phyloP scores from a whole-genome alignment of 37 sponge, comb jelly and placozoan genomes.

The Dysidea cf. avara region DNA sequence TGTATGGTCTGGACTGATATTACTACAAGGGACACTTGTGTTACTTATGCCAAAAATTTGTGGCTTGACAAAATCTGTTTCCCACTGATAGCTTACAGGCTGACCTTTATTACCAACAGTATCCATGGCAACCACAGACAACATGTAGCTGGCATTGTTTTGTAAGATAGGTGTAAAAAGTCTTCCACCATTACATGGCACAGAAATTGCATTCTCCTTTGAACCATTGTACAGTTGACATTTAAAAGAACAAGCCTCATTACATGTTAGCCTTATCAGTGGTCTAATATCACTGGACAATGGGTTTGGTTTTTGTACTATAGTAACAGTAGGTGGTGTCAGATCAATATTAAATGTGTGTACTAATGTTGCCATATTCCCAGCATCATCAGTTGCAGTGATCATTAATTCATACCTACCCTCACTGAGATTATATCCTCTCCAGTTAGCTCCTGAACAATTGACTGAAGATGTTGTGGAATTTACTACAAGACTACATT shows the following conservation, averaged over 20 bases:
- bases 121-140: slow-evolving; percentile 34
- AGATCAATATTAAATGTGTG: no score
- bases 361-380: no score
- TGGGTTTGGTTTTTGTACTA: no score
- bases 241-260: slow-evolving; percentile 7
- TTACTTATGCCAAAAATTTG: slow-evolving; percentile 3
- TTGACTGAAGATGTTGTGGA: no score
- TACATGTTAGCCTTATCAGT: slow-evolving; percentile 9
- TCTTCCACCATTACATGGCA: background rate
- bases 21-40: slow-evolving; percentile 14
- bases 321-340: no score
- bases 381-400: no score
- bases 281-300: no score
- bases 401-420: no score
- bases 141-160: background rate
- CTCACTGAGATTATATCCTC: no score
- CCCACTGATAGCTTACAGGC: background rate
- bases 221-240: background rate
- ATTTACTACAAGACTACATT: no score
- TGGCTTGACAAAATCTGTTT: no score
- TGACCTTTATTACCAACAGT: slow-evolving; percentile 34
- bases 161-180: slow-evolving; percentile 13
- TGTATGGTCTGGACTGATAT: slow-evolving; percentile 7
- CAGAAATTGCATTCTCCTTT: background rate
- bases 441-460: no score